phyloP scores from a whole-genome alignment of 2,113 vertebrate genomes.

The Sylvilagus bachmani region DNA sequence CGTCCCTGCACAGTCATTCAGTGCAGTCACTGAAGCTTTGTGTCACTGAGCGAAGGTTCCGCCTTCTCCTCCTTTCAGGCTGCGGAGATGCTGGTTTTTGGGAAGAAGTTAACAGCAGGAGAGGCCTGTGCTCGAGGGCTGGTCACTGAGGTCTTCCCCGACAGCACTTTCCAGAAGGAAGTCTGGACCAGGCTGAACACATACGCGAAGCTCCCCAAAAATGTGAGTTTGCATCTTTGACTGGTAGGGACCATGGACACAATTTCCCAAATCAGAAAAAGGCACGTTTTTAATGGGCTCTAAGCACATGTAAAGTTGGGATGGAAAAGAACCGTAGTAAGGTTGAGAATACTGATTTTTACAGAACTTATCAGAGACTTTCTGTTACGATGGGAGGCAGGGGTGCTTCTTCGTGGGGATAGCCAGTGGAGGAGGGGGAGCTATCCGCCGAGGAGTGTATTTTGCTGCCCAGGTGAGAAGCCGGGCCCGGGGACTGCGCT shows the following conservation, averaged over 20 bases:
- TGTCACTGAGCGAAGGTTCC: not conserved
- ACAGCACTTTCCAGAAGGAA: conserved; percentile 93
- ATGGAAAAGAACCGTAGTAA: not conserved
- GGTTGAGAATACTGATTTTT: not conserved
- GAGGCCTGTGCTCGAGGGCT: conserved; percentile 93
- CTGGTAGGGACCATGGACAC: not conserved
- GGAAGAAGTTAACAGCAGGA: conserved; percentile 93
- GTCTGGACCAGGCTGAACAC: conserved; percentile 92
- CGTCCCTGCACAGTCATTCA: not conserved
- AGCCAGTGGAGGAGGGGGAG: not conserved
- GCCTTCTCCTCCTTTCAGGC: conserved; percentile 87
- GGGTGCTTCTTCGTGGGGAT: not conserved
- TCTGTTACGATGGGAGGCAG: not conserved
- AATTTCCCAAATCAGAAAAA: not conserved
- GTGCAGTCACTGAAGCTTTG: not conserved
- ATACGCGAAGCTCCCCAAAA: conserved; percentile 91
- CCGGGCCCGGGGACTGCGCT: not conserved
- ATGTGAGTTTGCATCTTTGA: conserved; percentile 87
- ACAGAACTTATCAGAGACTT: not conserved
- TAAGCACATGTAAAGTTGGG: conserved; percentile 11
- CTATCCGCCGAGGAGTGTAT: not conserved
- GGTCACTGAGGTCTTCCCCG: conserved; percentile 95
- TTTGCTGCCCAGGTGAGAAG: not conserved
- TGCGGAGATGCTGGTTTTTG: conserved; percentile 95
- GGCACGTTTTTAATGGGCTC: not conserved